phyloP scores from a whole-genome alignment of 2,113 vertebrate species.

The Larimichthys polyactis region DNA sequence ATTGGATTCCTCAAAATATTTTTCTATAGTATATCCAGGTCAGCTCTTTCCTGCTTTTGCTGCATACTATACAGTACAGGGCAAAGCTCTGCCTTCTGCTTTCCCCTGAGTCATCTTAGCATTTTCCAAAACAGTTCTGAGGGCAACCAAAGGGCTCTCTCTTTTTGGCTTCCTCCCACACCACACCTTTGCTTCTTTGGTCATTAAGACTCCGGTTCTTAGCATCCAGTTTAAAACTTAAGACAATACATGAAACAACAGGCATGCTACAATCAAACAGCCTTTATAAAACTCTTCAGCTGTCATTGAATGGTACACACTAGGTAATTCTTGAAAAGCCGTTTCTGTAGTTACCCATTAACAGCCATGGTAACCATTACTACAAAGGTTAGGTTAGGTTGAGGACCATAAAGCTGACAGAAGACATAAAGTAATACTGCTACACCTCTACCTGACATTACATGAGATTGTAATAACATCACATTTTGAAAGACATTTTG shows the following conservation, averaged over 20 bases:
- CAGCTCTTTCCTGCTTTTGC: slow-evolving; percentile 10
- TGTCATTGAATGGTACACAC: not conserved
- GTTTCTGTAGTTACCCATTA: not conserved
- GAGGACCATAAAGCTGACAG: not conserved
- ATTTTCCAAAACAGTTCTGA: slow-evolving; percentile 50
- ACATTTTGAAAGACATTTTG: too few relatives aligned
- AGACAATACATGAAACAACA: slow-evolving; percentile 26
- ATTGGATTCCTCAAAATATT: slow-evolving; percentile 26
- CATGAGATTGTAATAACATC: too few relatives aligned
- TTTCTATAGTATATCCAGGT: slow-evolving; percentile 24
- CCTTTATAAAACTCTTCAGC: not conserved
- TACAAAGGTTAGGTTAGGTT: not conserved
- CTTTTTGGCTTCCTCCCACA: slow-evolving; percentile 44
- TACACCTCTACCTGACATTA: not conserved
- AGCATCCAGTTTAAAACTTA: slow-evolving; percentile 1
- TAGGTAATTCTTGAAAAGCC: not conserved
- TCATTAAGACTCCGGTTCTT: slow-evolving; percentile 6
- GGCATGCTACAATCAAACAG: not conserved
- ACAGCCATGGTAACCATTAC: too few relatives aligned
- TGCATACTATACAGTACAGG: slow-evolving; percentile 22
- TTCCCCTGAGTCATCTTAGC: slow-evolving; percentile 33
- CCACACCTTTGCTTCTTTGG: slow-evolving; percentile 19
- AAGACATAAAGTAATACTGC: not conserved
- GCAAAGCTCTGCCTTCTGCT: slow-evolving; percentile 28
- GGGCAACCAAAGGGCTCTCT: slow-evolving; percentile 33